A percentile compares a stretch with the other conserved stretches of the same genome.
These are phyloP conservation scores for Emydoidea blandingii DNA, from an alignment of 2,797 vertebrate species.

Conservation along the genomic window DNA sequence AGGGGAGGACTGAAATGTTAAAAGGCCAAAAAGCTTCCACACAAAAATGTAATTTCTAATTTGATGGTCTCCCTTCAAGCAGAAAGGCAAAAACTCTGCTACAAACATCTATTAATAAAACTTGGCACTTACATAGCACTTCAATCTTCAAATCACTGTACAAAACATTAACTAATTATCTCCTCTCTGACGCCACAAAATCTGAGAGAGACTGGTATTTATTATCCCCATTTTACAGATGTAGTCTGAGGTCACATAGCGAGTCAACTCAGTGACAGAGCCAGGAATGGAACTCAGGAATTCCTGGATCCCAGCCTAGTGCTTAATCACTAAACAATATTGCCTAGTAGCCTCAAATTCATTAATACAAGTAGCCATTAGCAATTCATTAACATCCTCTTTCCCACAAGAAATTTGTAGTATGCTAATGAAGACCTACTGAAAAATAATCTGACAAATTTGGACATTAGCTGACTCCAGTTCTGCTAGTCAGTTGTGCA, in stretches of 20 bases:
- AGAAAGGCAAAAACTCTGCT: not conserved
- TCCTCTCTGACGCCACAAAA: not conserved
- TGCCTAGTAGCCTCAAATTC: not conserved
- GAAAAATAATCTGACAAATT: constrained; percentile 40
- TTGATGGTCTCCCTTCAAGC: not conserved
- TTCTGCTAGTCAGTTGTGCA: constrained; percentile 29
- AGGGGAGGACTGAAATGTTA: not conserved
- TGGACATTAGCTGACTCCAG: constrained; percentile 1
- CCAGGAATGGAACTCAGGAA: constrained; percentile 25
- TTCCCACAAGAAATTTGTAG: constrained; percentile 5
- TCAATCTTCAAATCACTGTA: not conserved
- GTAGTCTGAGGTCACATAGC: constrained; percentile 28
- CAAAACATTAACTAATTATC: constrained; percentile 20
- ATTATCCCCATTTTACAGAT: not conserved
- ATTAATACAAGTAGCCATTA: constrained; percentile 34
- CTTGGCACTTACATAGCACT: not conserved
- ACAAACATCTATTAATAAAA: not conserved
- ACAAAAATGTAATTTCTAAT: not conserved
- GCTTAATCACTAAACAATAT: not conserved
- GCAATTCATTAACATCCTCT: not conserved
- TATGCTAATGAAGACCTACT: not conserved
- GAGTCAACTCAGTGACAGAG: constrained; percentile 39
- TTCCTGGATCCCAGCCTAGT: not conserved
- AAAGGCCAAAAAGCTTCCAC: not conserved
- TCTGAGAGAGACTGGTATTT: not conserved